Evolutionary conservation across 2,888 invertebrate species (phyloP).

Genomic region (Autographa gamma): DNA sequence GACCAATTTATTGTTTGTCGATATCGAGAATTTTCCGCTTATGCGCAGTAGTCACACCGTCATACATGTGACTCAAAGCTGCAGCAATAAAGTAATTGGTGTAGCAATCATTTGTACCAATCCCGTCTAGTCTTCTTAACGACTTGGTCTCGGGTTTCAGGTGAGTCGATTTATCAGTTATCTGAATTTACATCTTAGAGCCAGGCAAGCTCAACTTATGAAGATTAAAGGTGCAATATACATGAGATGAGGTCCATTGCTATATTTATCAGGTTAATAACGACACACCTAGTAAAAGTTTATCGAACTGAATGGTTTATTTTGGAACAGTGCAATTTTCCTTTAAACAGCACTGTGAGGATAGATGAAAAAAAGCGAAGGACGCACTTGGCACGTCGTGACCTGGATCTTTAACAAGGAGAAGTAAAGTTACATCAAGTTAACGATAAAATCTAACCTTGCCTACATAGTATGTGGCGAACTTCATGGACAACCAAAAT

Average conservation of each 20-base stretch:
- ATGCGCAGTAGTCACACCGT: conserved; percentile 28
- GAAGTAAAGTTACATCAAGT: conserved; percentile 29
- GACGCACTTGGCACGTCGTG: conserved; percentile 24
- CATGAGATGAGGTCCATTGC: background rate
- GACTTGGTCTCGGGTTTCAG: conserved; percentile 60
- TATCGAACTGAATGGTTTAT: background rate
- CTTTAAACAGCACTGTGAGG: background rate
- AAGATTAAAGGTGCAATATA: background rate
- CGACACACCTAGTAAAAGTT: background rate
- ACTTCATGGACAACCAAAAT: conserved; percentile 33
- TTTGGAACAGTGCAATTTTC: background rate
- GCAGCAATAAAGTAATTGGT: conserved; percentile 37
- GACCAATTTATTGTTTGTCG: conserved; percentile 47
- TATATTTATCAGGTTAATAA: no score
- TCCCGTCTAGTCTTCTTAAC: conserved; percentile 53
- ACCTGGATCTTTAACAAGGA: conserved; percentile 27
- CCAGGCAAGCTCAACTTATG: background rate
- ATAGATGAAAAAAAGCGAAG: conserved; percentile 9
- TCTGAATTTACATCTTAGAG: conserved; percentile 49
- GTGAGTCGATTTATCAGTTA: conserved; percentile 60
- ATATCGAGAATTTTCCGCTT: conserved; percentile 58
- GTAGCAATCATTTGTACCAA: conserved; percentile 55
- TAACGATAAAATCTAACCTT: conserved; percentile 37
- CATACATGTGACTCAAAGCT: conserved; percentile 42
- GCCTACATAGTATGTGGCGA: conserved; percentile 19